Conservation (phyloP, 2,888 invertebrate species). For the Neoaliturus tenellus region DNA sequence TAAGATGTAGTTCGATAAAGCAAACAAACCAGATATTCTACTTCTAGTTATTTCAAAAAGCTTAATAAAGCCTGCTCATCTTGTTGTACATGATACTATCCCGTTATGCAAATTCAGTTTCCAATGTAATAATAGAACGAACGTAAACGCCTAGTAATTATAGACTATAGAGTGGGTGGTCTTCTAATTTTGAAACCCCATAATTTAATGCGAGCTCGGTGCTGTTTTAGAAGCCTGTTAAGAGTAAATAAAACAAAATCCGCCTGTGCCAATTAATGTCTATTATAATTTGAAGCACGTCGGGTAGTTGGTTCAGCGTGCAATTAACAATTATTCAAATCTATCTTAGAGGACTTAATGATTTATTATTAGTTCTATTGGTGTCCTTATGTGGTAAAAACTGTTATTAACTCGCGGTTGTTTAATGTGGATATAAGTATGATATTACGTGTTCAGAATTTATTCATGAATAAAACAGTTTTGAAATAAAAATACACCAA, state of each 20-base stretch:
- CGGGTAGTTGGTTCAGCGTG: not conserved
- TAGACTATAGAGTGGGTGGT: slow-evolving; percentile 33
- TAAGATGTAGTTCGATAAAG: no score
- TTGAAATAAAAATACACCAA: no score
- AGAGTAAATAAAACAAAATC: not conserved
- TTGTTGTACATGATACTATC: not conserved
- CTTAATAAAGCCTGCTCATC: not conserved
- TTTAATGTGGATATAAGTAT: no score
- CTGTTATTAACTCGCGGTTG: no score
- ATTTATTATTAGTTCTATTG: not conserved
- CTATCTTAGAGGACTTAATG: not conserved
- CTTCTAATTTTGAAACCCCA: slow-evolving; percentile 10
- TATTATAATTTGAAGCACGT: not conserved
- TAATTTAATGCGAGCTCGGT: not conserved
- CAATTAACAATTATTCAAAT: slow-evolving; percentile 9
- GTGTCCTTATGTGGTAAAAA: not conserved
- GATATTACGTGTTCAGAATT: no score
- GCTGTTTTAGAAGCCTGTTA: slow-evolving; percentile 14
- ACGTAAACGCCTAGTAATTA: not conserved
- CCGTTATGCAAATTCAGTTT: not conserved
- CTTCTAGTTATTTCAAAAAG: no score
- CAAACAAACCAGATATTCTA: no score
- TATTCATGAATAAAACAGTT: no score
- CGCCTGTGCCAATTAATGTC: not conserved
- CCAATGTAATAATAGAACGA: slow-evolving; percentile 7